Conservation (phyloP, 1,140 invertebrate species). For the Leptopilina clavipes region DNA sequence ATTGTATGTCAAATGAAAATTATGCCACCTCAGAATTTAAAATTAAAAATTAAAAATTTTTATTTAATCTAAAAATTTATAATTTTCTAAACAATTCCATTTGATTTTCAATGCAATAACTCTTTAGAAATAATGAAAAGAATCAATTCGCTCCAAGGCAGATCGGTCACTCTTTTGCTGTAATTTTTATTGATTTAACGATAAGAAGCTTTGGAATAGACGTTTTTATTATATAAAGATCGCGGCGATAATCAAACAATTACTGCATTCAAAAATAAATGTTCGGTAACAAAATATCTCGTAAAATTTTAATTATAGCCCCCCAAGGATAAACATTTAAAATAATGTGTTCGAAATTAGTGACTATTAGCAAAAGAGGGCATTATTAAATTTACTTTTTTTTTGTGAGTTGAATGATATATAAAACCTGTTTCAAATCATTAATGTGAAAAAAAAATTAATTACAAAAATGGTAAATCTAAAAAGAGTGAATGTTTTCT, state of each 20-base stretch:
- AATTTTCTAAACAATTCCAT: too few species aligned
- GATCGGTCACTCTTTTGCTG: neutral
- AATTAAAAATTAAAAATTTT: too few species aligned
- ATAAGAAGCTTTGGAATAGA: constrained; percentile 2
- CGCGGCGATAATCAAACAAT: neutral
- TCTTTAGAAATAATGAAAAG: neutral
- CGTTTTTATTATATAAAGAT: neutral
- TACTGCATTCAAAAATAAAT: constrained; percentile 8
- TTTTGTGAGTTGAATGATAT: neutral
- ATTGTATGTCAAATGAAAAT: too few species aligned
- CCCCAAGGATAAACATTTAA: neutral
- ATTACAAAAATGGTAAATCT: neutral
- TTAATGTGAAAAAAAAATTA: neutral
- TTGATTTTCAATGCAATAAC: too few species aligned
- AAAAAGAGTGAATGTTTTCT: neutral
- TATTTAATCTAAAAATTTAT: too few species aligned
- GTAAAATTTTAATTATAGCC: neutral
- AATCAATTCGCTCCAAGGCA: neutral
- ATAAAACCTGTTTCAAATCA: neutral
- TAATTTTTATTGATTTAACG: constrained; percentile 21
- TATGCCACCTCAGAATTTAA: too few species aligned
- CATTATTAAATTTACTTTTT: neutral
- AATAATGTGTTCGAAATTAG: constrained; percentile 11
- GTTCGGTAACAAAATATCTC: neutral
- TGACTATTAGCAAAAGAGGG: constrained; percentile 6